Percentiles rank a stretch among this genome's conserved stretches.
These are phyloP conservation scores for Perccottus glenii DNA, from an alignment of 2,113 vertebrate species.

Conservation along the genomic window DNA sequence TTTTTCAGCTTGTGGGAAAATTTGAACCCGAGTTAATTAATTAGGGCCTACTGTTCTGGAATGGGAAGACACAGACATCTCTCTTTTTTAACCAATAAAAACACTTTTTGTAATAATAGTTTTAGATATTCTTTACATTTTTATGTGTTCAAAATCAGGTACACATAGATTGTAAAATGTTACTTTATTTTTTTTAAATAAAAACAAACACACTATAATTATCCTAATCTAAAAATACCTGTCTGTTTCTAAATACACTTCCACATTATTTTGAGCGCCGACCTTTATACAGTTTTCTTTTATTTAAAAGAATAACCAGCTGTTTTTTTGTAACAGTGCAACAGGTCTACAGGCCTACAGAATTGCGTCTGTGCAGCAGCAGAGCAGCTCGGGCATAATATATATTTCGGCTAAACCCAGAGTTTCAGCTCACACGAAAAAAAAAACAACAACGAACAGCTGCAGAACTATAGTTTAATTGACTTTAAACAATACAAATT, in stretches of 20 bases:
- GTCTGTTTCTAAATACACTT: too few relatives aligned
- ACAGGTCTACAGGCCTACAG: constrained; percentile 53
- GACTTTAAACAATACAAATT: too few relatives aligned
- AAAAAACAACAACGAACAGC: neutral
- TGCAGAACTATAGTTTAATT: too few relatives aligned
- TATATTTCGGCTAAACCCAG: neutral
- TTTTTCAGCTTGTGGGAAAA: constrained; percentile 80
- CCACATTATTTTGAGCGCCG: too few relatives aligned
- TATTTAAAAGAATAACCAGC: neutral
- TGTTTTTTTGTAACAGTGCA: constrained; percentile 28
- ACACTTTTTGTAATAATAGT: constrained; percentile 7
- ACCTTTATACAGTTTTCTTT: neutral
- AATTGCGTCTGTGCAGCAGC: neutral
- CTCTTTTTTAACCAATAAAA: constrained; percentile 37
- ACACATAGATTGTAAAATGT: constrained; percentile 6
- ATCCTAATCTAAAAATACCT: too few relatives aligned
- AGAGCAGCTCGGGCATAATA: neutral
- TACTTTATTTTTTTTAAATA: constrained; percentile 17
- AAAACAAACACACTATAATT: too few relatives aligned
- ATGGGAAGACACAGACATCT: constrained; percentile 59
- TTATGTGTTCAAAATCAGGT: neutral
- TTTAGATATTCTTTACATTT: neutral
- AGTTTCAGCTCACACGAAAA: neutral
- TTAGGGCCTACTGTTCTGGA: constrained; percentile 56
- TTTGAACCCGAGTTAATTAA: constrained; percentile 81